phyloP scores from a whole-genome alignment of 2,888 invertebrate species.

The Cataglyphis rosenhaueri region DNA sequence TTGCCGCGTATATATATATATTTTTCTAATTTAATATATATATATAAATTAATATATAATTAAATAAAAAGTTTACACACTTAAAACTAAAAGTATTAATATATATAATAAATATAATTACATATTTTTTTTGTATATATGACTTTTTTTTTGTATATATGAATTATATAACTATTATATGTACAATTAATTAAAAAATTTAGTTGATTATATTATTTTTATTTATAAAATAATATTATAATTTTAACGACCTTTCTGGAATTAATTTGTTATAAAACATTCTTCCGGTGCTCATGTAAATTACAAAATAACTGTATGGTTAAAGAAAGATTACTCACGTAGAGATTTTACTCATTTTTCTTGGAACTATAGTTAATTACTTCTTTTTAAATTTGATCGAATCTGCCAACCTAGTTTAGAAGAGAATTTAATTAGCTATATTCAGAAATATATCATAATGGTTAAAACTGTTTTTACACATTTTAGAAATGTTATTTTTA shows the following conservation, averaged over 20 bases:
- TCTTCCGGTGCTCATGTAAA: background rate
- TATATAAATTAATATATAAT: background rate
- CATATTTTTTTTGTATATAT: background rate
- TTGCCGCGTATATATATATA: background rate
- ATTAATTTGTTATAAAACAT: background rate
- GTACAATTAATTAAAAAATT: background rate
- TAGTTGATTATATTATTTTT: background rate
- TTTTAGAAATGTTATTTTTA: background rate
- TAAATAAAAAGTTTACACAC: background rate
- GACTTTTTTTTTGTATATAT: background rate
- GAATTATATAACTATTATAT: background rate
- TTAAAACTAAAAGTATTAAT: background rate
- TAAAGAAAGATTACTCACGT: background rate
- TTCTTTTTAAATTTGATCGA: background rate
- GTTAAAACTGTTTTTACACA: background rate
- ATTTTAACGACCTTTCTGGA: background rate
- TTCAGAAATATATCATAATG: background rate
- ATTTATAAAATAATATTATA: conserved; percentile 21
- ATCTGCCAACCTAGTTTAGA: conserved; percentile 20
- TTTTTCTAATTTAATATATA: background rate
- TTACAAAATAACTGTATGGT: background rate
- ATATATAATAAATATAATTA: background rate
- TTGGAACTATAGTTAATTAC: background rate
- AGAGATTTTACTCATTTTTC: conserved; percentile 11
- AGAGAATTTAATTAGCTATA: background rate